Evolutionary conservation across 2,888 invertebrate species (phyloP).

Genomic region (Nemotelus nigrinus): DNA sequence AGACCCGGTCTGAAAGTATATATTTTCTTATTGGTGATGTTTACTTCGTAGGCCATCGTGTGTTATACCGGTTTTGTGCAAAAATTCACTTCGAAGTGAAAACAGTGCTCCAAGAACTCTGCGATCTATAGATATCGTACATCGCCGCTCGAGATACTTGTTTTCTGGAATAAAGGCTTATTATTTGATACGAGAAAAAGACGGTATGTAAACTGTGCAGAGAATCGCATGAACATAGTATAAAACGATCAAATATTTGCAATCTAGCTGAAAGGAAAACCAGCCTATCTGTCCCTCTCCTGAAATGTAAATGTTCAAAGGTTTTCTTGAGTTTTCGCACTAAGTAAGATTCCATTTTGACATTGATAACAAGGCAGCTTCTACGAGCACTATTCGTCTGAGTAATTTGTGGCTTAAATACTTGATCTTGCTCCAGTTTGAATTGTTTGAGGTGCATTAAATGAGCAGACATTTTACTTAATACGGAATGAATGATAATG

Average conservation of each 20-base stretch:
- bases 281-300: no score
- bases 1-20: background rate
- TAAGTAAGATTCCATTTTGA: background rate
- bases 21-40: background rate
- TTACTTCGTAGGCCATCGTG: constrained; percentile 4
- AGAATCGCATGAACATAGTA: no score
- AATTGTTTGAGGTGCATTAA: constrained; percentile 23
- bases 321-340: background rate
- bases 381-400: background rate
- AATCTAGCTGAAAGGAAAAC: no score
- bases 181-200: background rate
- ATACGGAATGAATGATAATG: background rate
- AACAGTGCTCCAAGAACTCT: constrained; percentile 1
- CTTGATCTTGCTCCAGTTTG: constrained; percentile 16
- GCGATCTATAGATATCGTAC: background rate
- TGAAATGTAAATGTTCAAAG: no score
- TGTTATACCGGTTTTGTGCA: constrained; percentile 4
- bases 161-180: background rate
- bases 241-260: no score
- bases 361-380: background rate
- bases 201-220: background rate
- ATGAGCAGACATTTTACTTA: constrained; percentile 4
- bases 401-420: background rate
- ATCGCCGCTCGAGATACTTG: background rate
- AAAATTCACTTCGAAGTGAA: background rate